Percentiles rank a stretch among this genome's conserved stretches.
phyloP scores from a whole-genome alignment of 2,888 invertebrate genomes.

The Gymnocheta viridis region DNA sequence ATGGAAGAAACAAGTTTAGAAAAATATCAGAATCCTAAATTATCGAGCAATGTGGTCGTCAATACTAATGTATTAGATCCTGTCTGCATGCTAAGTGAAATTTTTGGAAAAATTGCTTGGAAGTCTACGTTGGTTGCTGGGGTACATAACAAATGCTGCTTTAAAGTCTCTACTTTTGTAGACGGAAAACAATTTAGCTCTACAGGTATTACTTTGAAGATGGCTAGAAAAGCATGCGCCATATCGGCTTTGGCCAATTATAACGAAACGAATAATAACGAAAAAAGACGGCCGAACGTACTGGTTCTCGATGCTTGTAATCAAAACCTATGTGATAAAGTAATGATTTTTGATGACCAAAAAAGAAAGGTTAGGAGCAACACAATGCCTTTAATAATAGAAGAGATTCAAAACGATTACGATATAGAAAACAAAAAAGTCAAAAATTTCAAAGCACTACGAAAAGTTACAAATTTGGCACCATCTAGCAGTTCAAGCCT shows the following conservation, averaged over 20 bases:
- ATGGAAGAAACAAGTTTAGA: background rate
- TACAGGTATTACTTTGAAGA: background rate
- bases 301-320: background rate
- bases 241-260: background rate
- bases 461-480: constrained; percentile 1
- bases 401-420: background rate
- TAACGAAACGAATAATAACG: background rate
- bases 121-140: constrained; percentile 7
- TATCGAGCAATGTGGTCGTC: background rate
- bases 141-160: constrained; percentile 53
- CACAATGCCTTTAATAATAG: background rate
- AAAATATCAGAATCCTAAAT: background rate
- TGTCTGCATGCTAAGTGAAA: background rate
- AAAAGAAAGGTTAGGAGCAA: background rate
- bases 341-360: background rate
- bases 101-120: constrained; percentile 3
- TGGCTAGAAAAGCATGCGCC: constrained; percentile 29
- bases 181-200: constrained; percentile 7
- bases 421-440: background rate
- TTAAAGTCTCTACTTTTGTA: constrained; percentile 2
- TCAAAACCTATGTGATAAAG: background rate
- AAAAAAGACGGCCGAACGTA: too few species aligned
- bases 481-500: background rate
- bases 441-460: background rate
- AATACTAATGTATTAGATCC: constrained; percentile 14